Percentiles rank a stretch among this genome's conserved stretches.
These are phyloP conservation scores for Enteromius unitaeniatus DNA, from an alignment of 2,797 vertebrate genomes.

Conservation along the genomic window DNA sequence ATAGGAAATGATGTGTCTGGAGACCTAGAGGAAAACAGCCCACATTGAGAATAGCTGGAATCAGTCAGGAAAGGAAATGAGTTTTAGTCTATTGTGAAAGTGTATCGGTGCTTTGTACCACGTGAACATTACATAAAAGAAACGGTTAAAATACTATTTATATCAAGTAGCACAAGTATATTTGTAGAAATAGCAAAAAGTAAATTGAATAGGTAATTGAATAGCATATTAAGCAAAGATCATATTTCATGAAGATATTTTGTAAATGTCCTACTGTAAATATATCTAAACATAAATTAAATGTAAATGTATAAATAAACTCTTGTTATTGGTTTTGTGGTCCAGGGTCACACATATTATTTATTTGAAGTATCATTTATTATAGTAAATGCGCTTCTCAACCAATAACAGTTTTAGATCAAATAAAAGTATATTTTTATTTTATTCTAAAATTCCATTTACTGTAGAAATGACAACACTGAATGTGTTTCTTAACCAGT, in stretches of 20 bases:
- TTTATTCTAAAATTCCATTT: not conserved
- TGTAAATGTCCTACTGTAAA: too few relatives aligned
- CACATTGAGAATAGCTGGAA: constrained; percentile 64
- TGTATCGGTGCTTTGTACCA: not conserved
- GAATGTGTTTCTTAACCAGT: not conserved
- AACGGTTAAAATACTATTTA: not conserved
- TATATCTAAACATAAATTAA: too few relatives aligned
- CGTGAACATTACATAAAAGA: not conserved
- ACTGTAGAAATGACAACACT: not conserved
- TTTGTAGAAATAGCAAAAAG: too few relatives aligned
- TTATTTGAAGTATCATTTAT: not conserved
- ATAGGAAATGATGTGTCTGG: constrained; percentile 73
- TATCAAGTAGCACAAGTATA: not conserved
- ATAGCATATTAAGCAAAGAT: too few relatives aligned
- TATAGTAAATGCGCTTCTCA: not conserved
- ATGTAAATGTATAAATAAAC: too few relatives aligned
- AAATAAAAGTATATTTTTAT: not conserved
- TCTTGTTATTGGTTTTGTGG: too few relatives aligned
- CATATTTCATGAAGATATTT: too few relatives aligned
- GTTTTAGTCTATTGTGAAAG: constrained; percentile 49
- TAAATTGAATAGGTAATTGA: too few relatives aligned
- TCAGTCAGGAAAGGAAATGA: constrained; percentile 60
- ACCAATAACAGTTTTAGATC: not conserved
- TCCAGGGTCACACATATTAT: not conserved
- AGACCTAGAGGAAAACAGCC: constrained; percentile 69